Evolutionary conservation across 2,888 invertebrate species (phyloP), one percentile per base, ranked within the genome.

Genomic region (Catocala sponsa): DNA sequence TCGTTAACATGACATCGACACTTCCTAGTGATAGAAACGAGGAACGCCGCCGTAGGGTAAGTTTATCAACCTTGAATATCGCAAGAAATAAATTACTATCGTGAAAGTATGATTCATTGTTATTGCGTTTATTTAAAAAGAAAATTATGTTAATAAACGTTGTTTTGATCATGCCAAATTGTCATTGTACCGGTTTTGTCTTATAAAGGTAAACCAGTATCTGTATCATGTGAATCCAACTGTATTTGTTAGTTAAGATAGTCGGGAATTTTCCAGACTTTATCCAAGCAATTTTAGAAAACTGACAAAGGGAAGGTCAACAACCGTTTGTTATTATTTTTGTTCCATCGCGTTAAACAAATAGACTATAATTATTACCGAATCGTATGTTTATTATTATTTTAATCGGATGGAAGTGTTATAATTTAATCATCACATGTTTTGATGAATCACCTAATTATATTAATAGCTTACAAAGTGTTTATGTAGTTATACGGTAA

Each of bases 41-140:
- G 54, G 94, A 95, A 76, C 90, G 95, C 46, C 91, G 95, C 58
- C 93, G 94, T 58, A 87, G 94, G 85, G 95, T 95, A 80, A 84
- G 90, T 78, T 6, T 11, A 35, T 9, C 25, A 44, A 49, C 11
- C 13, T 11, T 12, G 0, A 51, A 13, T 9, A 32, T 35, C 12
- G 4, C 48, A 41, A 46, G 43, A 44, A 54, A 54, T 33, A 43
- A 33, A 53, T 55, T 56, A 54, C 44, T 56, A 57, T 68, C 52
- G 59, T 57, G 44, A 65, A 55, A 50, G 50, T 42, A 49, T 79
- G 78, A 81, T 76, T 89, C 85, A 87, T 83, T 79, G 70, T 74
- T 82, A 78, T 78, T 82, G 76, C 82, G 75, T 82, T 76, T 79
- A 67, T 79, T 68, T 70, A 5, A 32, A 55, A 59, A 59, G 59